Base-by-base conservation (phyloP, 2,797 vertebrate genomes). In the Lepilemur septentrionalis region DNA sequence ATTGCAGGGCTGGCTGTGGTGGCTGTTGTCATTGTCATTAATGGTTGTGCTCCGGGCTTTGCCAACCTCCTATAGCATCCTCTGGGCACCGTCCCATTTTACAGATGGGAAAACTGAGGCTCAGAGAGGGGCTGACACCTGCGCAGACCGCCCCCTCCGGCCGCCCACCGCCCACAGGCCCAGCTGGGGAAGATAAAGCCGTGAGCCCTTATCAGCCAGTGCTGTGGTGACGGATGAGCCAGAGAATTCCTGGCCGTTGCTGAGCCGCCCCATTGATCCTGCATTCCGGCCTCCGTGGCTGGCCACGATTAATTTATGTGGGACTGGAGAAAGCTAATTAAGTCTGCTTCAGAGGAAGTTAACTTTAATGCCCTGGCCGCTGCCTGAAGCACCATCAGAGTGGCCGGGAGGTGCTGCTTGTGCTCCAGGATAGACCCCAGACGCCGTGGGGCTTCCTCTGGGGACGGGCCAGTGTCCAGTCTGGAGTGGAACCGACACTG, bases 281-380 rank as follows among this genome's bases (percentile, higher is more conserved):
- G 89, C n/a, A n/a, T 92, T 2, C 0, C 94, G n/a, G 73, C 97
- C 97, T 98, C 97, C 69, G 9, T 94, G 97, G 98, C 97, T 80
- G 14, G 95, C 91, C 95, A 89, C 97, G 98, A 97, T 98, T 98
- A 98, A 98, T 98, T 98, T 97, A 97, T 98, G 98, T 98, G 98
- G 97, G 97, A 96, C 97, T 94, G 95, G 97, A 98, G 97, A 98
- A 91, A 4, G 95, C 98, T 98, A 98, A 99, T 99, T 98, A 98
- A 98, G 98, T 97, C 97, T 95, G 96, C 97, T 98, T 97, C 98
- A 98, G 98, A 98, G 98, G 98, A 98, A 98, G 98, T 98, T 98
- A 97, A 98, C 98, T 98, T 98, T 98, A 98, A 98, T 97, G 93
- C 73, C 0, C 50, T 80, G 83, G 93, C 95, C 20, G 81, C 89